Percentiles rank a stretch among this genome's conserved stretches.
Conservation (phyloP, 2,888 invertebrate species). For the Antitype chi region DNA sequence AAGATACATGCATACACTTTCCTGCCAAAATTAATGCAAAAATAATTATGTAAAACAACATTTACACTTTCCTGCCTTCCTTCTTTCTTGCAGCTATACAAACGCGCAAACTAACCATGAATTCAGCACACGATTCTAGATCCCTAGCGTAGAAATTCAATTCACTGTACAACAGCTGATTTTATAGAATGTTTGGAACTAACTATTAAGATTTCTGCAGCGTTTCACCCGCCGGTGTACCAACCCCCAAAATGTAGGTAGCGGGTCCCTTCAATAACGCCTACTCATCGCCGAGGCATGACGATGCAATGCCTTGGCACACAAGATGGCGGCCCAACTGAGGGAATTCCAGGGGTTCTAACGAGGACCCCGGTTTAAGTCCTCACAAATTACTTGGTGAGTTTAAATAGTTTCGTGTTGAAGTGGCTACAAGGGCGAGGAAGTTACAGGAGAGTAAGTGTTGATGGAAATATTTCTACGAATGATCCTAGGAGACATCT, state of each 20-base stretch:
- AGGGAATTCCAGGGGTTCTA: slow-evolving; percentile 51
- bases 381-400: slow-evolving; percentile 49
- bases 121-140: too few species aligned
- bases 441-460: background rate
- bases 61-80: slow-evolving; percentile 16
- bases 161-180: too few species aligned
- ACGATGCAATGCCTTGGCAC: slow-evolving; percentile 66
- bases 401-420: slow-evolving; percentile 42
- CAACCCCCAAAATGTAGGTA: slow-evolving; percentile 43
- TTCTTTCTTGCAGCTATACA: background rate
- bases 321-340: slow-evolving; percentile 54
- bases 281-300: slow-evolving; percentile 62
- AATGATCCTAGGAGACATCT: background rate
- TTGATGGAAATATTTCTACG: background rate
- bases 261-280: slow-evolving; percentile 58
- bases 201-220: background rate
- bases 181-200: too few species aligned
- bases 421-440: slow-evolving; percentile 25
- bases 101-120: too few species aligned
- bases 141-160: too few species aligned
- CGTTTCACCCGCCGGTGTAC: slow-evolving; percentile 48
- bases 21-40: slow-evolving; percentile 4
- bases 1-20: background rate
- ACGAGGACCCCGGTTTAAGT: slow-evolving; percentile 43
- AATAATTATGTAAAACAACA: background rate